phyloP scores from a whole-genome alignment of 2,797 vertebrate genomes.

The Coccyzus lansbergi region DNA sequence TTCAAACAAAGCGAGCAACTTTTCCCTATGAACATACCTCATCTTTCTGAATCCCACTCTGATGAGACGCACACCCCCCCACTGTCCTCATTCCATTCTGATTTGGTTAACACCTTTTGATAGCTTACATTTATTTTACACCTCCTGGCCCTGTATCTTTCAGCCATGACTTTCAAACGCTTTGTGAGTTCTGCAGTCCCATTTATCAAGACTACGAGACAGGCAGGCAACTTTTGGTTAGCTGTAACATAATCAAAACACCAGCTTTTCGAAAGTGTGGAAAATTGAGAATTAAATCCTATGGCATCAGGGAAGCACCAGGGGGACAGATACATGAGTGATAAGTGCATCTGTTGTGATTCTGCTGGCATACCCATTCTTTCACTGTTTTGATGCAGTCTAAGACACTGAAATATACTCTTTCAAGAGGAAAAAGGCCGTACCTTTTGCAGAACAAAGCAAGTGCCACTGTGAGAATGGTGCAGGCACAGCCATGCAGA shows the following conservation, averaged over 20 bases:
- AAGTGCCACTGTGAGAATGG: rapidly evolving
- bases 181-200: not conserved
- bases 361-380: not conserved
- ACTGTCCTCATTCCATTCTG: not conserved
- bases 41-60: not conserved
- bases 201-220: not conserved
- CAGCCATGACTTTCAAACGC: not conserved
- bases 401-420: not conserved
- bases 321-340: not conserved
- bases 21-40: not conserved
- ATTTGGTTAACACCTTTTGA: not conserved
- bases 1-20: not conserved
- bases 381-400: not conserved
- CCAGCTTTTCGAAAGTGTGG: not conserved
- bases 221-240: not conserved
- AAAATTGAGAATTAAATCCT: not conserved
- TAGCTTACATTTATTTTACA: not conserved
- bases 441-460: not conserved
- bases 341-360: not conserved
- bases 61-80: rapidly evolving
- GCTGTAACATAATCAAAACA: not conserved
- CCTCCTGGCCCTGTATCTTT: not conserved
- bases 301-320: not conserved
- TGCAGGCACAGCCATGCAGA: not conserved
- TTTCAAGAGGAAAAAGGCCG: not conserved